A percentile compares a stretch with the other conserved stretches of the same genome.
phyloP scores from a whole-genome alignment of 1,140 invertebrate genomes.

The Neodiprion virginianus region DNA sequence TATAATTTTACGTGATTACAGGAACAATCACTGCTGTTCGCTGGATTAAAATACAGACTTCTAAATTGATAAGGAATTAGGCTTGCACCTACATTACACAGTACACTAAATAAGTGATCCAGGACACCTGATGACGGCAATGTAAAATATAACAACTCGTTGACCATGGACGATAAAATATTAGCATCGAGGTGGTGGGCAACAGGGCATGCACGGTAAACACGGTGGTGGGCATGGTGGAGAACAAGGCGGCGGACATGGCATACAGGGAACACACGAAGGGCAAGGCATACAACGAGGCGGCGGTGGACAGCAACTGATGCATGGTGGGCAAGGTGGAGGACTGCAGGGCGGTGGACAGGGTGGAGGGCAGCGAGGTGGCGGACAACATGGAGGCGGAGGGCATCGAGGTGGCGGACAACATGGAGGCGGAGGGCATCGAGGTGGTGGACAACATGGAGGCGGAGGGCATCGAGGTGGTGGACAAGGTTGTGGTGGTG shows the following conservation, averaged over 20 bases:
- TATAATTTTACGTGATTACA: no score
- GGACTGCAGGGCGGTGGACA: conserved; percentile 17
- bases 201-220: conserved; percentile 12
- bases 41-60: no score
- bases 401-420: conserved; percentile 21
- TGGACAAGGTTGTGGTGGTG: neutral
- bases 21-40: no score
- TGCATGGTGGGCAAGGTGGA: conserved; percentile 18
- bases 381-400: conserved; percentile 19
- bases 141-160: neutral
- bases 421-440: conserved; percentile 16
- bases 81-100: no score
- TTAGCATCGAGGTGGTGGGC: neutral
- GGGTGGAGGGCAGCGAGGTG: neutral
- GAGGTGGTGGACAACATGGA: neutral
- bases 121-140: neutral
- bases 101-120: neutral
- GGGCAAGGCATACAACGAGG: conserved; percentile 11
- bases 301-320: conserved; percentile 16
- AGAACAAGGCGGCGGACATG: conserved; percentile 13
- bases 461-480: conserved; percentile 14
- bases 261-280: neutral
- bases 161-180: neutral
- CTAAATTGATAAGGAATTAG: no score
- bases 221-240: neutral